Base-by-base conservation (phyloP, 1,140 invertebrate genomes). In the Notospermus geniculatus region DNA sequence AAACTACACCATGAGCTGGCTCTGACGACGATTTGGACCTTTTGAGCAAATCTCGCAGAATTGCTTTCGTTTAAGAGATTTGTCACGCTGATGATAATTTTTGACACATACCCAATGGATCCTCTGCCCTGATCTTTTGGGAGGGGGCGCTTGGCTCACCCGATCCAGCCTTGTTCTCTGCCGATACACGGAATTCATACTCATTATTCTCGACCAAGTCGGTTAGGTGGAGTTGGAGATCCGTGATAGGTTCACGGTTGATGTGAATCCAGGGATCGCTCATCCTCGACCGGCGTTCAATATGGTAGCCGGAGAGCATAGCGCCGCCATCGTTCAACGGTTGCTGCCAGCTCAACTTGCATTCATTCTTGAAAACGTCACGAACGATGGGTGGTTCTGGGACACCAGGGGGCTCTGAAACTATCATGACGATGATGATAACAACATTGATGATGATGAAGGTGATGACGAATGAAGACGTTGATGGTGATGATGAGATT, bases 111-210 rank as follows among this genome's bases (percentile, higher is more conserved):
- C 60, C 45, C 54, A 15, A 65, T 22, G 58, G 93, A 80, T 92
- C 91, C 80, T 96, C 96, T 0, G 92, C 92, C 27, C 91, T 82
- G 4, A 94, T 88, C 13, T 91, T 88, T 9, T 86, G 85, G 19
- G 88, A 0, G 93, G 95, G 85, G 82, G 5, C 91, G 92, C 74
- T 93, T 9, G 93, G 89, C 54, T 90, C 88, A 71, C 95, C 93
- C 81, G 92, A 91, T 23, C 95, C 95, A 73, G 97, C 97, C 46
- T 95, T 93, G 80, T 98, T 98, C n/a, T 91, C 92, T 11, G 95
- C 95, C 86, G 92, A 91, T 2, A 98, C 88, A 64, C 94, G 85
- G 85, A 97, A 97, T 69, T 95, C 85, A 72, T 98, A 98, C 80
- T 96, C 93, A 78, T 95, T 93, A 29, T 91, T 92, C 81, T 97